These are phyloP conservation scores for Orchesellides sinensis DNA, from an alignment of 2,888 invertebrate species.

Conservation along the genomic window DNA sequence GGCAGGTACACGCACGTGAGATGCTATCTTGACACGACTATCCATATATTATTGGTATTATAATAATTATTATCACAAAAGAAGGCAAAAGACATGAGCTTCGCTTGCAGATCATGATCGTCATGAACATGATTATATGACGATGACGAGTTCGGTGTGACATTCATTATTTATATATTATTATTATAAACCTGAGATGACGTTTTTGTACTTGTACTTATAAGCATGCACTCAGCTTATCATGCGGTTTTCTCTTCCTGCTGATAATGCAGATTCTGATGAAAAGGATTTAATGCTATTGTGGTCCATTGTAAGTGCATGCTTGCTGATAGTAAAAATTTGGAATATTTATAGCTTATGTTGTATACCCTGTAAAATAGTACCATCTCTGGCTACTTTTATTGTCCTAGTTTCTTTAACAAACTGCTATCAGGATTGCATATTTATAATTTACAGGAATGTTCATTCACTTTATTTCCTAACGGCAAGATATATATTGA, in stretches of 20 bases:
- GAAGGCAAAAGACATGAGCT: slow-evolving; percentile 23
- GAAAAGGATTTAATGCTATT: background rate
- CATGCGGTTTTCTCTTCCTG: background rate
- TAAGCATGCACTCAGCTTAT: too few relatives aligned
- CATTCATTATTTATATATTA: slow-evolving; percentile 53
- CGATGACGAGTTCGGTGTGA: slow-evolving; percentile 64
- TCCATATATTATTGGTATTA: slow-evolving; percentile 61
- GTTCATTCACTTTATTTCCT: too few relatives aligned
- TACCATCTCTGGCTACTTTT: slow-evolving; percentile 28
- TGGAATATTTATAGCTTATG: background rate
- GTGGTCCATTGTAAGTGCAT: background rate
- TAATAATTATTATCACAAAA: slow-evolving; percentile 58
- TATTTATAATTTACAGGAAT: too few relatives aligned
- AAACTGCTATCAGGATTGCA: too few relatives aligned
- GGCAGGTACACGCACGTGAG: slow-evolving; percentile 64
- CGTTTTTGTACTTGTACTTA: too few relatives aligned
- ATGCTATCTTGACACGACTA: slow-evolving; percentile 64
- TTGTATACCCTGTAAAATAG: too few relatives aligned
- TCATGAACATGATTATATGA: slow-evolving; percentile 63
- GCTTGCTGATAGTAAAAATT: background rate
- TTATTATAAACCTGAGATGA: slow-evolving; percentile 14
- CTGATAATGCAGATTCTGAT: background rate
- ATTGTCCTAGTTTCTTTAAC: slow-evolving; percentile 52
- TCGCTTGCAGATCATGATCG: slow-evolving; percentile 37
- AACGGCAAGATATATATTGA: too few relatives aligned